Evolutionary conservation across 1,140 invertebrate genomes (phyloP).

Genomic region (Rhizoglyphus robini): DNA sequence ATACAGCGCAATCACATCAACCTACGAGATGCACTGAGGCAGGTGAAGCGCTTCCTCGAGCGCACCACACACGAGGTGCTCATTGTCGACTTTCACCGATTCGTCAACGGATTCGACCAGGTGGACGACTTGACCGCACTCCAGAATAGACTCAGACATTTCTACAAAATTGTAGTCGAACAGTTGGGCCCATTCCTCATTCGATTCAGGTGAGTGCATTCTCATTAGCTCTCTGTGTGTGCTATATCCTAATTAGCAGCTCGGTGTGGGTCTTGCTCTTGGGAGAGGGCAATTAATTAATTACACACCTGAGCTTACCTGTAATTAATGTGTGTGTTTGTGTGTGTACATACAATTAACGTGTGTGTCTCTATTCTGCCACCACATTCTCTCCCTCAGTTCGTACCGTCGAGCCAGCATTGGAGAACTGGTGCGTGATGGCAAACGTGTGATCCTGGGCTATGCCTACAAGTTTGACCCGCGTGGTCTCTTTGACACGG

Average conservation of each 20-base stretch:
- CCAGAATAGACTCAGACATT: slow-evolving; percentile 39
- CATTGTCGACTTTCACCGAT: slow-evolving; percentile 33
- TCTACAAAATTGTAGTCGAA: slow-evolving; percentile 31
- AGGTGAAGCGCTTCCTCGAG: slow-evolving; percentile 29
- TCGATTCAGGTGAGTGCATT: slow-evolving; percentile 35
- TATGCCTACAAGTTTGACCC: slow-evolving; percentile 35
- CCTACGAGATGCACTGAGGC: slow-evolving; percentile 27
- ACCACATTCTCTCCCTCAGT: background rate
- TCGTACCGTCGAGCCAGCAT: slow-evolving; percentile 28
- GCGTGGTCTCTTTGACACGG: background rate
- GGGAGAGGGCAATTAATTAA: too few relatives aligned
- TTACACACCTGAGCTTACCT: too few relatives aligned
- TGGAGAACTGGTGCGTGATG: slow-evolving; percentile 38
- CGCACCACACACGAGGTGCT: slow-evolving; percentile 30
- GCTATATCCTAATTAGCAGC: too few relatives aligned
- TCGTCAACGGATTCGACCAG: slow-evolving; percentile 29
- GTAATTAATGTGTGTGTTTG: too few relatives aligned
- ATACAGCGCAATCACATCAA: slow-evolving; percentile 28
- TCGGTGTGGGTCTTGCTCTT: too few relatives aligned
- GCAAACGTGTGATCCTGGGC: slow-evolving; percentile 42
- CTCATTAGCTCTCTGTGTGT: too few relatives aligned
- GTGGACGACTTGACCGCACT: slow-evolving; percentile 26
- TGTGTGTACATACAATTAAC: too few relatives aligned
- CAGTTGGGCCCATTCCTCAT: slow-evolving; percentile 35
- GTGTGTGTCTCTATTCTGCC: background rate